These are phyloP conservation scores for Dryobota labecula DNA, from an alignment of 2,888 invertebrate genomes.

Conservation along the genomic window DNA sequence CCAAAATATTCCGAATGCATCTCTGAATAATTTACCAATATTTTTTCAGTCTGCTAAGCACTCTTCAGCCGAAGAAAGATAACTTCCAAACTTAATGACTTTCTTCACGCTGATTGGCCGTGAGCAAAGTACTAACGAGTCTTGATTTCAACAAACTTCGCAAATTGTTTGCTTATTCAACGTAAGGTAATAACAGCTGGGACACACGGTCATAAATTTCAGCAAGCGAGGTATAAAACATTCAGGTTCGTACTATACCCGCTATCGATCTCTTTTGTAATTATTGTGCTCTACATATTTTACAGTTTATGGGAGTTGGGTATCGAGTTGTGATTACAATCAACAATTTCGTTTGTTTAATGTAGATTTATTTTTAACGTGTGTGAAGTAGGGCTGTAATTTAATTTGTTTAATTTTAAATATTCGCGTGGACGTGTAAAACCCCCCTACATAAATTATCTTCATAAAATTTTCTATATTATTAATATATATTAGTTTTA, in stretches of 20 bases:
- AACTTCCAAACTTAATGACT: constrained; percentile 72
- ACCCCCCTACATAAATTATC: not conserved
- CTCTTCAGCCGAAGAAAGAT: constrained; percentile 51
- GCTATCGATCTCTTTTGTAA: constrained; percentile 62
- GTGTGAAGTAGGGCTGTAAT: constrained; percentile 8
- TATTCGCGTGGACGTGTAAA: not conserved
- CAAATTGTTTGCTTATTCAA: constrained; percentile 75
- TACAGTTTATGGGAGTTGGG: constrained; percentile 57
- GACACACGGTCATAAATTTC: constrained; percentile 65
- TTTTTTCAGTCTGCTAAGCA: constrained; percentile 56
- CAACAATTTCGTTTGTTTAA: constrained; percentile 50
- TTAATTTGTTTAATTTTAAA: constrained; percentile 25
- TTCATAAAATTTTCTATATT: not conserved
- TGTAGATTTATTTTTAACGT: constrained; percentile 46
- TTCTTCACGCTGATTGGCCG: constrained; percentile 75
- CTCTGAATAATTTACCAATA: constrained; percentile 47
- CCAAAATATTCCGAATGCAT: constrained; percentile 43
- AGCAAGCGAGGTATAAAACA: constrained; percentile 57
- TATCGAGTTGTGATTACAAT: constrained; percentile 57
- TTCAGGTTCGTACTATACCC: constrained; percentile 54
- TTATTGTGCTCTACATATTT: constrained; percentile 64
- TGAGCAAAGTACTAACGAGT: constrained; percentile 75
- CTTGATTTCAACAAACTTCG: constrained; percentile 74
- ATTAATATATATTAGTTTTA: not conserved
- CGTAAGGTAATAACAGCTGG: constrained; percentile 65